Conservation (phyloP, 2,797 vertebrate species). For the Pterois miles region DNA sequence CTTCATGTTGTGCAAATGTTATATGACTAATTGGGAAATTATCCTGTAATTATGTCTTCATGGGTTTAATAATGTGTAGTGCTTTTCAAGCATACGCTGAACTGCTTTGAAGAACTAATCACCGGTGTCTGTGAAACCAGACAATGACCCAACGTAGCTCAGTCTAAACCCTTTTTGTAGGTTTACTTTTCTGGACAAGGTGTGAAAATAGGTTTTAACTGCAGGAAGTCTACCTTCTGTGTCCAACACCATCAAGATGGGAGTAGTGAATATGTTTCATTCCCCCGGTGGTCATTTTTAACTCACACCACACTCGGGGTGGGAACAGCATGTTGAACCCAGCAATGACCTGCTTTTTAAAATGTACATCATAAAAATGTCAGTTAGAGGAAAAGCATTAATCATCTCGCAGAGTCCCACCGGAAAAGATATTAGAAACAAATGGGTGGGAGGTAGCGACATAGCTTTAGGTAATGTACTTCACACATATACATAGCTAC, state of each 20-base stretch:
- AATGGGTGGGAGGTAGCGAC: slow-evolving; percentile 28
- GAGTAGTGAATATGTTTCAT: slow-evolving; percentile 37
- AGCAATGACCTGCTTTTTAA: slow-evolving; percentile 49
- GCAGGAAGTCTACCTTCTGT: slow-evolving; percentile 48
- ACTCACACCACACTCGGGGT: slow-evolving; percentile 34
- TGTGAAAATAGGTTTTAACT: slow-evolving; percentile 53
- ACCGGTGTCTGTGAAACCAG: slow-evolving; percentile 10
- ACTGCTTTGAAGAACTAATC: slow-evolving; percentile 5
- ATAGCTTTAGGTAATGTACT: slow-evolving; percentile 9
- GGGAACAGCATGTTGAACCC: slow-evolving; percentile 41
- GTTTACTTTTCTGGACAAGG: slow-evolving; percentile 36
- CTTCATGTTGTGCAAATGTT: slow-evolving; percentile 1
- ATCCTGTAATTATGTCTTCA: neutral
- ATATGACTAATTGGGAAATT: neutral
- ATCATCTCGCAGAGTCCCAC: slow-evolving; percentile 45
- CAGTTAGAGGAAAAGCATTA: slow-evolving; percentile 49
- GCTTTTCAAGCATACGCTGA: neutral
- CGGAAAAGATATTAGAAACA: slow-evolving; percentile 47
- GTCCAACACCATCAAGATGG: slow-evolving; percentile 62
- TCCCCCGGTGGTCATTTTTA: slow-evolving; percentile 52
- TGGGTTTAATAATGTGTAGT: neutral
- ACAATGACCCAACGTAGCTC: slow-evolving; percentile 5
- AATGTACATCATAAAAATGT: slow-evolving; percentile 58
- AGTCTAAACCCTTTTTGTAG: neutral
- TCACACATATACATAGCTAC: neutral